Evolutionary conservation across 2,113 vertebrate species (phyloP).

Genomic region (Erythrolamprus reginae): DNA sequence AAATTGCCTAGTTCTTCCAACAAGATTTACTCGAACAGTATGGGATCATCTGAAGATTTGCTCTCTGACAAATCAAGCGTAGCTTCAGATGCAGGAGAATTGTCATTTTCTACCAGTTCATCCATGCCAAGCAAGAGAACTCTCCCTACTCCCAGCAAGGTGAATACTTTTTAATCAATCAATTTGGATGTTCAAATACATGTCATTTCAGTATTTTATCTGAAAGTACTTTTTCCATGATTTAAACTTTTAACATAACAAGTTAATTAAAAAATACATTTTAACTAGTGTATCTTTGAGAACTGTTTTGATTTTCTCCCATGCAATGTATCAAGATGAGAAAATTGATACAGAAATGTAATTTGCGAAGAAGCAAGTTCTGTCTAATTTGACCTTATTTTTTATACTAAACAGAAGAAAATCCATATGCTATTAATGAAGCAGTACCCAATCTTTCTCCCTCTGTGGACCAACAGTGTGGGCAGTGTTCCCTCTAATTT

Average conservation of each 20-base stretch:
- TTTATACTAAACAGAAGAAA: neutral
- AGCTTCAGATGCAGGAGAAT: constrained; percentile 66
- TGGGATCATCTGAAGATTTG: constrained; percentile 64
- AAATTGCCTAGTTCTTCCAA: constrained; percentile 47
- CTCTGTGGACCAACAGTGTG: neutral
- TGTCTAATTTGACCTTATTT: neutral
- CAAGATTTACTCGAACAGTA: constrained; percentile 38
- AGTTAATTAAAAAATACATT: neutral
- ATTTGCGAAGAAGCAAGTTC: neutral
- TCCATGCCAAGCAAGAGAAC: constrained; percentile 54
- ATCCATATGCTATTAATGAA: neutral
- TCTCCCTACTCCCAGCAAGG: constrained; percentile 72
- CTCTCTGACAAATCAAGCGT: constrained; percentile 67
- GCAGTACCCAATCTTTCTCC: neutral
- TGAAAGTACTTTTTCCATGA: neutral
- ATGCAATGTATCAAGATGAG: neutral
- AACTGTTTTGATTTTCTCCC: neutral
- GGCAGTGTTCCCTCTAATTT: too few species aligned
- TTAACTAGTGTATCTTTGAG: neutral
- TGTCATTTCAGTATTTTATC: neutral
- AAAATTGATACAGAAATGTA: neutral
- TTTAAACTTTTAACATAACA: too few species aligned
- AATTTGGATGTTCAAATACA: neutral
- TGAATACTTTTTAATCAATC: constrained; percentile 45
- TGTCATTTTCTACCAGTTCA: constrained; percentile 62